Percentiles rank a stretch among this genome's conserved stretches.
Conservation (phyloP, 2,888 invertebrate species). For the Sarcophaga subvicina region DNA sequence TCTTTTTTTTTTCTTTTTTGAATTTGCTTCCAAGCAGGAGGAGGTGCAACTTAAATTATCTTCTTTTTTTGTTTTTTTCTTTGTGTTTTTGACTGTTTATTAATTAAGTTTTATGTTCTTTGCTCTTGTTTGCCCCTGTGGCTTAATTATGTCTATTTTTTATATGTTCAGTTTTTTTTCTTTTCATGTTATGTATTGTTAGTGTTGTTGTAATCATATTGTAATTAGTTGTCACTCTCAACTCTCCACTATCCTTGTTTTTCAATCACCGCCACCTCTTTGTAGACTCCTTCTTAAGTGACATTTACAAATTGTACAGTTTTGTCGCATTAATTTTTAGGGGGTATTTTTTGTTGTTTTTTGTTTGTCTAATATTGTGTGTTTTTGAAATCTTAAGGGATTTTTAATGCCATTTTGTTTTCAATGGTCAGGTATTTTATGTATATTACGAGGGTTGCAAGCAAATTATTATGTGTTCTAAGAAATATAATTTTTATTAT, state of each 20-base stretch:
- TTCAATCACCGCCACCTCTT: background rate
- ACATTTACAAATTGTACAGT: conserved; percentile 4
- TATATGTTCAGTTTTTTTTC: background rate
- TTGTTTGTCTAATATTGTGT: background rate
- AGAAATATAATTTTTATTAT: background rate
- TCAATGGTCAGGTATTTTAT: background rate
- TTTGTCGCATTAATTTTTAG: background rate
- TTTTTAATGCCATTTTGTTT: background rate
- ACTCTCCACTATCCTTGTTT: background rate
- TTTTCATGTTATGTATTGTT: background rate
- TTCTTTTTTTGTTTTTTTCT: no score
- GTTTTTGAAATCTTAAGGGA: conserved; percentile 2
- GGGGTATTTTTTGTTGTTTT: no score
- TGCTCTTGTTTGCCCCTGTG: background rate
- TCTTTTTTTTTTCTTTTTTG: no score
- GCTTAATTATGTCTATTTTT: background rate
- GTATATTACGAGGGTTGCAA: background rate
- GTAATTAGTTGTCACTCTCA: conserved; percentile 18
- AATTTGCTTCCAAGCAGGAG: no score
- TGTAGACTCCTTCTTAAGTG: background rate
- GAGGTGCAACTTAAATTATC: no score
- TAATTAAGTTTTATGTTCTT: background rate
- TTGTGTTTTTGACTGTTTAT: background rate
- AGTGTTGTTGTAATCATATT: conserved; percentile 3
- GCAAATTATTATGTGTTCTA: background rate